Conservation (phyloP, 2,113 vertebrate species). For the Vidua macroura region DNA sequence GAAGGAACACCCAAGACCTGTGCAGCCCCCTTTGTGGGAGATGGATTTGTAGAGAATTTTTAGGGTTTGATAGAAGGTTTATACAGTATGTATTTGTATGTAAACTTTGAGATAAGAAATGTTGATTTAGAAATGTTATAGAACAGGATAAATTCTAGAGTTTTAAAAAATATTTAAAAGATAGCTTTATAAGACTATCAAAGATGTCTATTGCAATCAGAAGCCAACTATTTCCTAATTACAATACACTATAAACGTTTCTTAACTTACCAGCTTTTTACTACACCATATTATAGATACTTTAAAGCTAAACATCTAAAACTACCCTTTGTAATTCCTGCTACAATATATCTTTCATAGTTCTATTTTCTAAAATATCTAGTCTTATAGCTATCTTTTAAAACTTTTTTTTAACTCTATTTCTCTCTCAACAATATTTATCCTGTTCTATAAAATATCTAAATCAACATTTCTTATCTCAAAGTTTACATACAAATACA, state of each 20-base stretch:
- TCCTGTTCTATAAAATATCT: not conserved
- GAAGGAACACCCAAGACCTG: accelerated
- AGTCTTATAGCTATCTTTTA: too few species aligned
- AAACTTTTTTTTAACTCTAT: not conserved
- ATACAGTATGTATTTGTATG: not conserved
- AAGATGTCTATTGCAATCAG: too few species aligned
- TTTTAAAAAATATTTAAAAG: not conserved
- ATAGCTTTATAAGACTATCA: not conserved
- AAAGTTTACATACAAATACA: not conserved
- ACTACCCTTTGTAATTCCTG: too few species aligned
- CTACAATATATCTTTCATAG: not conserved
- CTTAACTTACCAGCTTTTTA: too few species aligned
- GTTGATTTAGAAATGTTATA: not conserved
- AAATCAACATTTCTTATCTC: not conserved
- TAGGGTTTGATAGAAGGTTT: not conserved
- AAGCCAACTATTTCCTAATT: too few species aligned
- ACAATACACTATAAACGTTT: too few species aligned
- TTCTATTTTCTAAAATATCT: not conserved
- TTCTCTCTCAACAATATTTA: not conserved
- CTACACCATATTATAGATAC: too few species aligned
- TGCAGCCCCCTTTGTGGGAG: not conserved
- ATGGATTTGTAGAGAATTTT: not conserved
- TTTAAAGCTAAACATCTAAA: too few species aligned
- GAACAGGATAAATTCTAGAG: not conserved
- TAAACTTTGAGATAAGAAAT: not conserved